Percentiles rank a stretch among this genome's conserved stretches.
These are phyloP conservation scores for Cercopithecus neglectus DNA, from an alignment of 2,797 vertebrate genomes.

Conservation along the genomic window DNA sequence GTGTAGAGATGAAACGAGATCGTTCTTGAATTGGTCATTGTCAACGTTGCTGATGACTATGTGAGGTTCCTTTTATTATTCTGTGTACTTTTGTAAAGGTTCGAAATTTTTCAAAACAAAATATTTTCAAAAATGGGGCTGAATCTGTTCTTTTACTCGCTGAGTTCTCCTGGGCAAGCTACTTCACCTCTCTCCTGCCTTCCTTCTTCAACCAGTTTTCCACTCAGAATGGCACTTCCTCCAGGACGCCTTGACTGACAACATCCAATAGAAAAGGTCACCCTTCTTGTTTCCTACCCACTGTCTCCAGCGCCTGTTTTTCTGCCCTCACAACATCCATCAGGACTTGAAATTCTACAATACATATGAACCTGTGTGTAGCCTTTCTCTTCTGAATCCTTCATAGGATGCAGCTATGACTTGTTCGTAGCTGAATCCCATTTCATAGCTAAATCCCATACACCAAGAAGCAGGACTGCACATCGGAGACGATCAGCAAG, in stretches of 20 bases:
- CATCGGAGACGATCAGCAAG: fast-evolving
- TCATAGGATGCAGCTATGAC: too few species aligned
- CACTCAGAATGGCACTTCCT: neutral
- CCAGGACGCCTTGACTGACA: neutral
- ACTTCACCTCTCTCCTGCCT: neutral
- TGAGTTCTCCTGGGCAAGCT: neutral
- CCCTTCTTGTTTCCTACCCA: too few species aligned
- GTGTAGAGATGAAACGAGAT: fast-evolving
- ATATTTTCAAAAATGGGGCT: neutral
- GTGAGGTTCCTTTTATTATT: neutral
- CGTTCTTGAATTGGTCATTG: neutral
- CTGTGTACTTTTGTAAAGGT: neutral
- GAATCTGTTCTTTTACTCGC: neutral
- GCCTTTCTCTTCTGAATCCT: neutral
- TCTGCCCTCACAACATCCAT: too few species aligned
- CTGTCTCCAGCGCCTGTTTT: neutral
- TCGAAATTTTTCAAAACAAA: neutral
- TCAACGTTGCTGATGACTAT: fast-evolving
- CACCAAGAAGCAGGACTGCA: neutral
- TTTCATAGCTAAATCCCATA: too few species aligned
- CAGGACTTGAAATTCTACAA: neutral
- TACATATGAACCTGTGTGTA: too few species aligned
- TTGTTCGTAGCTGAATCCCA: neutral
- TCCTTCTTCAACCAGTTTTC: neutral
- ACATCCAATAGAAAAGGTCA: fast-evolving